These are phyloP conservation scores for Moxostoma hubbsi DNA, from an alignment of 2,797 vertebrate species.

Conservation along the genomic window DNA sequence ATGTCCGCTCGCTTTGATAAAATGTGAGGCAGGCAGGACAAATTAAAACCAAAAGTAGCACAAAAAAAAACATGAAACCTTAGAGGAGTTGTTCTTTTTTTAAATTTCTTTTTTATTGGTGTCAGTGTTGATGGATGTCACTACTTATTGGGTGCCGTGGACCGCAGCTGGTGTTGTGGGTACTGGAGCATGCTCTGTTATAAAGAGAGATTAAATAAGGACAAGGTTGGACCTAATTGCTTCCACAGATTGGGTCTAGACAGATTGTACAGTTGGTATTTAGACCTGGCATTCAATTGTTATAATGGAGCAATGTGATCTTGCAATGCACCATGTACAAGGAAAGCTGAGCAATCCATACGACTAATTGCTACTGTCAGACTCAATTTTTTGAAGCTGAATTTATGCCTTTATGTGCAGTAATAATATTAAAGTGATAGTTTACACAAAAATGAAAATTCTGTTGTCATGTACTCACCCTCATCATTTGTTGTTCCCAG, in stretches of 20 bases:
- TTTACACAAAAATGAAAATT: neutral
- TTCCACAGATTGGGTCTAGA: conserved; percentile 47
- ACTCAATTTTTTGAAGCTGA: conserved; percentile 11
- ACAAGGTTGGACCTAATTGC: conserved; percentile 65
- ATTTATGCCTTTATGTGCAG: neutral
- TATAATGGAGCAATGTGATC: conserved; percentile 27
- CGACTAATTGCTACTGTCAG: conserved; percentile 35
- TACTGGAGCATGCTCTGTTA: conserved; percentile 63
- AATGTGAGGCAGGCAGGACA: conserved; percentile 76
- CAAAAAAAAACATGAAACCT: conserved; percentile 34
- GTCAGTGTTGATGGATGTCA: conserved; percentile 65
- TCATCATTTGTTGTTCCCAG: too few species aligned
- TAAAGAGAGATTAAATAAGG: conserved; percentile 53
- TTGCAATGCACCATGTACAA: conserved; percentile 20
- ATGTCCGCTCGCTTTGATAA: conserved; percentile 76
- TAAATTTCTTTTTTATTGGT: conserved; percentile 70
- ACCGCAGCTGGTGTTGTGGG: conserved; percentile 71
- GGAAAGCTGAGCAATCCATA: conserved; percentile 27
- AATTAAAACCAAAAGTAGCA: conserved; percentile 70
- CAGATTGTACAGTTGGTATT: conserved; percentile 43
- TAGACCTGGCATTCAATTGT: conserved; percentile 29
- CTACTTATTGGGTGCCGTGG: conserved; percentile 58
- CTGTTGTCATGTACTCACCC: too few species aligned
- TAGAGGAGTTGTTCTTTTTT: conserved; percentile 53
- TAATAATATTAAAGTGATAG: neutral